Conservation (phyloP, 2,113 vertebrate species). For the Menura novaehollandiae region DNA sequence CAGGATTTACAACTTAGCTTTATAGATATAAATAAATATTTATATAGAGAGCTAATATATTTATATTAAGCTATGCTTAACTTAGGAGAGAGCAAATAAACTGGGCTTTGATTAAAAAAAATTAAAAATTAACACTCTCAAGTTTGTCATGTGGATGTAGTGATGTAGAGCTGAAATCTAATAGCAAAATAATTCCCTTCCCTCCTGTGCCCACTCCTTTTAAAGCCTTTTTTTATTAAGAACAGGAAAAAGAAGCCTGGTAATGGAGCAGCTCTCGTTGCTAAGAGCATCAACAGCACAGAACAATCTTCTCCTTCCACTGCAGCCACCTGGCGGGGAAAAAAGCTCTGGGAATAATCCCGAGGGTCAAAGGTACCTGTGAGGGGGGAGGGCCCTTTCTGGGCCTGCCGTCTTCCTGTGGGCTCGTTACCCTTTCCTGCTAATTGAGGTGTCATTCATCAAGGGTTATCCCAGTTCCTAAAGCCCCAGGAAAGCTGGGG, state of each 20-base stretch:
- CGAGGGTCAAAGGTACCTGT: not conserved
- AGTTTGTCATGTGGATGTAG: not conserved
- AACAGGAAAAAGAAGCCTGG: not conserved
- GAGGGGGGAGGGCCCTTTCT: not conserved
- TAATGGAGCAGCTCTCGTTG: not conserved
- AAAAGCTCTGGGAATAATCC: not conserved
- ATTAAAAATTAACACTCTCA: not conserved
- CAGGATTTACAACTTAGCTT: not conserved
- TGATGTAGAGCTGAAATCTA: not conserved
- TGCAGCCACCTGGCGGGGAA: not conserved
- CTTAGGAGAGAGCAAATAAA: not conserved
- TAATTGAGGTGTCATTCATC: constrained; percentile 39
- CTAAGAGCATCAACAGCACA: not conserved
- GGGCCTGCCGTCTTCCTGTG: too few relatives aligned
- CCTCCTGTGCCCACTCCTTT: not conserved
- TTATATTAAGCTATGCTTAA: not conserved
- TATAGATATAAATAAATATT: not conserved
- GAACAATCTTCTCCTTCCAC: not conserved
- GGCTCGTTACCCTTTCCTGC: not conserved
- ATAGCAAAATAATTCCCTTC: not conserved
- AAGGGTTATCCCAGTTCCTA: not conserved
- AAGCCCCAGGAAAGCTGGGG: not conserved
- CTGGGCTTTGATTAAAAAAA: not conserved
- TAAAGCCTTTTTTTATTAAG: not conserved
- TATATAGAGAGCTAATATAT: not conserved